Base-by-base conservation (phyloP, 2,797 vertebrate genomes). In the Enteromius argenteus region DNA sequence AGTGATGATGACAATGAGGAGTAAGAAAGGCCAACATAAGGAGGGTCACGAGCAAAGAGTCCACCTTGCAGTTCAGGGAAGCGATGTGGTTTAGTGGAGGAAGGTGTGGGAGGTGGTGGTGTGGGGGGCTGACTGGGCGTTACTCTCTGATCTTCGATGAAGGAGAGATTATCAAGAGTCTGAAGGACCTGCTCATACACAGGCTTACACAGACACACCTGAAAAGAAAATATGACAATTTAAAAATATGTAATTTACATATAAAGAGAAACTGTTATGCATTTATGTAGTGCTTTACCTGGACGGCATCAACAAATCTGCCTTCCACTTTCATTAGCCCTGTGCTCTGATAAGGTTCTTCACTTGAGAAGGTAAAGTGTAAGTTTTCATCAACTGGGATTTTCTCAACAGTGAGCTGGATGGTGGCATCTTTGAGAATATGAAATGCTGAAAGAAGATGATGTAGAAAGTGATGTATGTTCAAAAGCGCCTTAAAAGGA, bases 101-200 rank as follows among this genome's bases (percentile, higher is more conserved):
- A 95, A 68, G 93, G 94, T 77, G 89, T 96, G 0, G 96, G 93
- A 19, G 96, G 93, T 0, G 95, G 86, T 0, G 96, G 94, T 68
- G 94, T 95, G 17, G 94, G 95, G 0, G 94, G 92, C 27, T 94
- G 91, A 79, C 87, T 85, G 89, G 94, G 87, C 84, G 92, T 92
- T 62, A 79, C 84, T 35, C 90, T 91, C 11, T 93, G 92, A 73
- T 98, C 97, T 92, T 99, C 97, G 13, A 88, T 98, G 84, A 97
- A 95, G 69, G 96, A 96, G 46, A 99, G 93, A 87, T 97, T 98
- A 93, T 99, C 98, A 87, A 99, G 91, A 0, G 98, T 99, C 86
- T 99, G 97, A 27, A 99, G 94, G 73, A 99, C 96, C 90, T 99
- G 98, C 83, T 99, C 98, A 77, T 99, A 99, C 0, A 99, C 98